Evolutionary conservation across 2,888 invertebrate species (phyloP).

Genomic region (Monopis laevigella): DNA sequence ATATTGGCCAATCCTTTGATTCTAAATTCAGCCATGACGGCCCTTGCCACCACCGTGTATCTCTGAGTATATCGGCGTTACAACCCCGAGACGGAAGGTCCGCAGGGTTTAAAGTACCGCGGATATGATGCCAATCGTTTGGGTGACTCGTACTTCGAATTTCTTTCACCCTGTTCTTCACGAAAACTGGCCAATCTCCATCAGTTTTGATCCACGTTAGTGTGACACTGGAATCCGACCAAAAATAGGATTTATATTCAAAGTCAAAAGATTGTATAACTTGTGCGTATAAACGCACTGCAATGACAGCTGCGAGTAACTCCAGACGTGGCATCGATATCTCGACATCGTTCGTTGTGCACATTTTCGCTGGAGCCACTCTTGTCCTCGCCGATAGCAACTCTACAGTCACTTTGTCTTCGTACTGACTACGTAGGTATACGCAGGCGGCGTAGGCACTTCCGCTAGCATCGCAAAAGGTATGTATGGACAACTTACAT

Average conservation of each 20-base stretch:
- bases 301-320: constrained; percentile 11
- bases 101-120: constrained; percentile 12
- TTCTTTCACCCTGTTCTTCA: constrained; percentile 13
- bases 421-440: constrained; percentile 1
- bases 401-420: not conserved
- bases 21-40: constrained; percentile 10
- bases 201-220: constrained; percentile 8
- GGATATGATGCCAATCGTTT: constrained; percentile 12
- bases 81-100: constrained; percentile 12
- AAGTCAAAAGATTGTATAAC: not conserved
- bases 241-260: not conserved
- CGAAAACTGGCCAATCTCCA: constrained; percentile 10
- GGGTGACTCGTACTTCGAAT: constrained; percentile 1
- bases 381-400: constrained; percentile 7
- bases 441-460: constrained; percentile 9
- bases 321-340: constrained; percentile 11
- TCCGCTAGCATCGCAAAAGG: constrained; percentile 8
- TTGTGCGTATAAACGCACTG: constrained; percentile 2
- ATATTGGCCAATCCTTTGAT: not conserved
- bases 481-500: constrained; percentile 1
- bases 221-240: constrained; percentile 8
- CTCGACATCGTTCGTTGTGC: not conserved
- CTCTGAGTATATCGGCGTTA: constrained; percentile 6
- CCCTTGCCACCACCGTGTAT: constrained; percentile 12
- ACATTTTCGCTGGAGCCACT: constrained; percentile 5